Evolutionary conservation across 2,113 vertebrate genomes (phyloP).

Genomic region (Ptyas mucosa): DNA sequence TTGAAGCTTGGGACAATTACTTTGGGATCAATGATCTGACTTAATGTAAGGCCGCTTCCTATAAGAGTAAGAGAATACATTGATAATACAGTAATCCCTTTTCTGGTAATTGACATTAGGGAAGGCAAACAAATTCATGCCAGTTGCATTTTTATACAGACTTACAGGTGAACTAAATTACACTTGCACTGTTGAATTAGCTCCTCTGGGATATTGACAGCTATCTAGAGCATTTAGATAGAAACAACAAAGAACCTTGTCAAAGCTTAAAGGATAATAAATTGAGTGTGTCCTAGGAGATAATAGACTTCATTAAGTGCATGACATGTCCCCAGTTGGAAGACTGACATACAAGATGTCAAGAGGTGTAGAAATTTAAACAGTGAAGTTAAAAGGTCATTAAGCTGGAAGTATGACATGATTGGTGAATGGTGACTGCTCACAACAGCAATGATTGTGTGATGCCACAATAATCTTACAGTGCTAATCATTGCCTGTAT

Average conservation of each 20-base stretch:
- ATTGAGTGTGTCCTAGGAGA: neutral
- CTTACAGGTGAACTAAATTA: neutral
- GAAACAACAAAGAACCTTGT: slow-evolving; percentile 2
- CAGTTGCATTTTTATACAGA: neutral
- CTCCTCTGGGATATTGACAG: neutral
- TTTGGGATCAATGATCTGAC: neutral
- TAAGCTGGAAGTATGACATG: neutral
- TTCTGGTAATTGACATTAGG: neutral
- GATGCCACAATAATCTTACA: neutral
- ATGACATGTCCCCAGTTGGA: neutral
- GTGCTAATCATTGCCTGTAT: neutral
- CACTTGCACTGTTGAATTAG: neutral
- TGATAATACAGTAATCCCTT: neutral
- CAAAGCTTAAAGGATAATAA: neutral
- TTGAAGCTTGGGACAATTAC: neutral
- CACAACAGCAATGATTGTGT: neutral
- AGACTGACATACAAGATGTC: neutral
- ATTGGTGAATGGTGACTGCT: neutral
- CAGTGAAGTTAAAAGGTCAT: neutral
- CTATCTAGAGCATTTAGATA: neutral
- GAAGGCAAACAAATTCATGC: neutral
- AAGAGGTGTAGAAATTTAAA: neutral
- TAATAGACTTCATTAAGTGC: neutral
- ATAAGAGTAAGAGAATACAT: neutral
- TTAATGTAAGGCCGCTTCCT: neutral